These are phyloP conservation scores for Galago senegalensis DNA, from an alignment of 2,797 vertebrate species.

Conservation along the genomic window DNA sequence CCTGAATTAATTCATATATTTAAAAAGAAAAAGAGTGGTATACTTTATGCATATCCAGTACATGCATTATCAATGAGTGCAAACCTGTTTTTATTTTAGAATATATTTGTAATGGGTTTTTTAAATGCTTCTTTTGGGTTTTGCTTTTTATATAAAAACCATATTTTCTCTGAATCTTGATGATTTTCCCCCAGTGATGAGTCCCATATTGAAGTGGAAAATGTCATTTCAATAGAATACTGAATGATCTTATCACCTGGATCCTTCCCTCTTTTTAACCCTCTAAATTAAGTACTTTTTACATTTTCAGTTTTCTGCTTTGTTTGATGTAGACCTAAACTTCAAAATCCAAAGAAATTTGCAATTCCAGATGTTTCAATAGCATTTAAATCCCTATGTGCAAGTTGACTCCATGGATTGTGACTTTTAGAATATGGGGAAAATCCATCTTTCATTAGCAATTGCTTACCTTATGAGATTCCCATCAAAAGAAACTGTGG, in stretches of 20 bases:
- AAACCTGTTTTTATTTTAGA: constrained; percentile 3
- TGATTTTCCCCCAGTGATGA: constrained; percentile 6
- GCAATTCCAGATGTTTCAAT: not conserved
- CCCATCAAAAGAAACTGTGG: not conserved
- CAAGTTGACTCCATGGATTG: not conserved
- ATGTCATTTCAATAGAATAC: not conserved
- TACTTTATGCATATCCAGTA: not conserved
- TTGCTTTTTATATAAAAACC: constrained; percentile 49
- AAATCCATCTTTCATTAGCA: not conserved
- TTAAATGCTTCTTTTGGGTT: not conserved
- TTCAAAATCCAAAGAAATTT: constrained; percentile 22
- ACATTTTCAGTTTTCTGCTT: not conserved
- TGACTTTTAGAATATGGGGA: not conserved
- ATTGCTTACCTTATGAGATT: not conserved
- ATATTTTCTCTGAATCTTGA: constrained; percentile 1
- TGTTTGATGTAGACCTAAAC: not conserved
- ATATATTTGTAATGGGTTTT: constrained; percentile 19
- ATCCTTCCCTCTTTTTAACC: not conserved
- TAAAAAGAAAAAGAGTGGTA: constrained; percentile 49
- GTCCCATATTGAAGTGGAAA: not conserved
- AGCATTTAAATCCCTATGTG: not conserved
- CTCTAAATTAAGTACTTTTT: constrained; percentile 36
- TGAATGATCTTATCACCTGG: not conserved
- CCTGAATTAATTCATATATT: constrained; percentile 9
- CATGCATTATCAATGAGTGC: not conserved